Evolutionary conservation across 1,140 invertebrate genomes (phyloP), one percentile per base, ranked within the genome.

Genomic region (Sitophilus oryzae): DNA sequence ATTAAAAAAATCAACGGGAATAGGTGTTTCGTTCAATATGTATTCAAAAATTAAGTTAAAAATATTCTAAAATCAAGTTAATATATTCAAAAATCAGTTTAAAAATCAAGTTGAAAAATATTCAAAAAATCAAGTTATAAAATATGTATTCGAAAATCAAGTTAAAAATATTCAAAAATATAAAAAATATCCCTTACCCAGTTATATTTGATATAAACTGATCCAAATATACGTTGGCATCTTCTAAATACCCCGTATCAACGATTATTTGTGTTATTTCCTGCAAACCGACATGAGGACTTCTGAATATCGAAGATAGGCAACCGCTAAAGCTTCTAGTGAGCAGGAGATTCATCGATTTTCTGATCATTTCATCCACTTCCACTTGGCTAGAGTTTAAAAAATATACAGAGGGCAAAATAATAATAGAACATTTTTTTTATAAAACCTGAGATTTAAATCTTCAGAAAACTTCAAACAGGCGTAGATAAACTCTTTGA

Each of bases 391-490:
- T 71, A 60, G 49, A 73, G 43, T 8, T 30, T 19, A 52, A 30
- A 6, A 30, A n/a, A n/a, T n/a, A n/a, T n/a, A n/a, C n/a, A n/a
- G n/a, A n/a, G n/a, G n/a, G n/a, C n/a, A n/a, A n/a, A n/a, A n/a
- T n/a, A n/a, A n/a, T n/a, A n/a, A n/a, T n/a, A n/a, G n/a, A n/a
- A n/a, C n/a, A n/a, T n/a, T n/a, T n/a, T n/a, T n/a, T n/a, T 30
- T 30, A 30, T 30, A 30, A 30, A 30, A 30, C 72, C 84, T 87
- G 18, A 97, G 76, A 71, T 96, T 93, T 15, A 98, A 74, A 68
- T 97, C 94, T 67, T 96, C 91, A 1, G 92, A 94, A 75, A 98
- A 99, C 73, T 98, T 94, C 40, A 96, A 78, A 74, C 94, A 98
- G 23, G 93, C 93, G 73, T 91, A 88, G 66, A 98, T 94, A 71